phyloP scores from a whole-genome alignment of 2,113 vertebrate species.

The Notechis scutatus region DNA sequence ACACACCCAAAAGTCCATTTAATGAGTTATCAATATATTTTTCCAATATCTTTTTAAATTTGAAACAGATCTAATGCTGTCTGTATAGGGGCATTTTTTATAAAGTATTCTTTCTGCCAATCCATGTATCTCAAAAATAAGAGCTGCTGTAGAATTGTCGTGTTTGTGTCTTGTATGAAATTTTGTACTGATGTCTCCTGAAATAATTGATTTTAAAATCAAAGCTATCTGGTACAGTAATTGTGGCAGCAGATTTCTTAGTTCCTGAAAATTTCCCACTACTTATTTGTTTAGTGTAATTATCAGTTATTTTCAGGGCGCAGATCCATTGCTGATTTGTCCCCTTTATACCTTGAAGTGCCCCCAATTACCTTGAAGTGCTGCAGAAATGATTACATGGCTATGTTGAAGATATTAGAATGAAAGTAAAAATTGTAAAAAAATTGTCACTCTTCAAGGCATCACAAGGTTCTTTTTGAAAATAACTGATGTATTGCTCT shows the following conservation, averaged over 20 bases:
- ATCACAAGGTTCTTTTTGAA: neutral
- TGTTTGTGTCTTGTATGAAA: neutral
- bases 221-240: conserved; percentile 6
- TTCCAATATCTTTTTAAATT: neutral
- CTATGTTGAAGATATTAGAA: neutral
- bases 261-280: neutral
- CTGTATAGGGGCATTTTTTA: neutral
- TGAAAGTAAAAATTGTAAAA: neutral
- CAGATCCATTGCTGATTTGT: neutral
- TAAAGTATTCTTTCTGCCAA: neutral
- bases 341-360: neutral
- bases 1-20: neutral
- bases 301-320: neutral
- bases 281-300: neutral
- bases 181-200: neutral
- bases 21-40: neutral
- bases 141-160: neutral
- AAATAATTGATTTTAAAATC: neutral
- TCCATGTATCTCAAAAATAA: neutral
- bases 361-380: neutral
- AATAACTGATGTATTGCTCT: neutral
- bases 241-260: neutral
- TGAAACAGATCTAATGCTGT: neutral
- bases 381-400: neutral
- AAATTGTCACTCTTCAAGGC: neutral